Evolutionary conservation across 1,140 invertebrate genomes (phyloP).

Genomic region (Dryas iulia): DNA sequence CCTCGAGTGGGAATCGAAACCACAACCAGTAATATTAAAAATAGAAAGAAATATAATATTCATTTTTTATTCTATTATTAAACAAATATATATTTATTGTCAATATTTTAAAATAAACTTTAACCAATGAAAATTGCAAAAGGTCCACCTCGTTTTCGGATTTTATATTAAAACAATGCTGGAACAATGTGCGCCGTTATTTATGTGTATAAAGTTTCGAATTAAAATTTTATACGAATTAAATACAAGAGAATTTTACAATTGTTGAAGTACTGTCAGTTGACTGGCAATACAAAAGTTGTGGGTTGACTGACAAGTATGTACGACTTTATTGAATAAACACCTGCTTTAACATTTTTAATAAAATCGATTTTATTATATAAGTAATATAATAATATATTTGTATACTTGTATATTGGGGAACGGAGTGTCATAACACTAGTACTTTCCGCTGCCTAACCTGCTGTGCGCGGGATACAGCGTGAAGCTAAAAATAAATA

Average conservation of each 20-base stretch:
- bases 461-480: no score
- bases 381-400: no score
- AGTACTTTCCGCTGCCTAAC: no score
- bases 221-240: conserved; percentile 18
- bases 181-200: conserved; percentile 19
- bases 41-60: neutral
- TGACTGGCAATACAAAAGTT: neutral
- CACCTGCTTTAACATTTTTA: no score
- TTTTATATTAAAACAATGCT: conserved; percentile 20
- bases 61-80: no score
- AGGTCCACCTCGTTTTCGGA: neutral
- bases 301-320: neutral
- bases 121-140: neutral
- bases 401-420: no score
- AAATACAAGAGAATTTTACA: neutral
- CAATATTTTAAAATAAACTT: neutral
- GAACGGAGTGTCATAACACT: no score
- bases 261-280: neutral
- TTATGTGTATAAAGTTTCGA: conserved; percentile 17
- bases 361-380: no score
- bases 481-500: no score
- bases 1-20: no score
- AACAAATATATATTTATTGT: neutral
- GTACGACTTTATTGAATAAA: no score
- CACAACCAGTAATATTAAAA: no score